Conservation (phyloP, 2,888 invertebrate species). For the Poecilobothrus nobilitatus region DNA sequence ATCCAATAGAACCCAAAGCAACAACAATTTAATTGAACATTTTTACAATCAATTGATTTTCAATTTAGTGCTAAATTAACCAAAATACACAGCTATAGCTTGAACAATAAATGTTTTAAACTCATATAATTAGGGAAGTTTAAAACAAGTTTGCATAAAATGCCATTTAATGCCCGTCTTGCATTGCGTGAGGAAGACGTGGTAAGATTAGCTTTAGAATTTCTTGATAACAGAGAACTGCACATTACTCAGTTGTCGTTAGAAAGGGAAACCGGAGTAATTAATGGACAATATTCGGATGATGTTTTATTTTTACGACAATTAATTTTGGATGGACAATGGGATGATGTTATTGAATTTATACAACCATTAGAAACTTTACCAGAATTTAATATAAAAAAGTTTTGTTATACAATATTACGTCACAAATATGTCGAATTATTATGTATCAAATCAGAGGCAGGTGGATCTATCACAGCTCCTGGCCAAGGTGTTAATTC, state of each 20-base stretch:
- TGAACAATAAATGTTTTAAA: too few species aligned
- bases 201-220: slow-evolving; percentile 74
- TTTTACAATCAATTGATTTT: too few species aligned
- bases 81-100: too few species aligned
- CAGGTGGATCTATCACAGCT: slow-evolving; percentile 66
- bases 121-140: too few species aligned
- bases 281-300: slow-evolving; percentile 87
- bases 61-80: too few species aligned
- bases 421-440: slow-evolving; percentile 91
- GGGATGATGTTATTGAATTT: slow-evolving; percentile 95
- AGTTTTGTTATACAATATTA: slow-evolving; percentile 78
- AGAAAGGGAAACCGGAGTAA: slow-evolving; percentile 90
- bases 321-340: slow-evolving; percentile 92
- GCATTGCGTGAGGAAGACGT: slow-evolving; percentile 83
- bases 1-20: too few species aligned
- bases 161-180: slow-evolving; percentile 73
- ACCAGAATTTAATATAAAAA: slow-evolving; percentile 72
- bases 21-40: too few species aligned
- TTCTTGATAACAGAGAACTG: slow-evolving; percentile 79
- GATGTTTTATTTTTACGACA: slow-evolving; percentile 90
- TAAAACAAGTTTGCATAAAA: slow-evolving; percentile 31
- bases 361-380: slow-evolving; percentile 83
- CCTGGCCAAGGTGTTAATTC: slow-evolving; percentile 65
- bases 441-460: slow-evolving; percentile 89
- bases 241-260: slow-evolving; percentile 85